phyloP scores from a whole-genome alignment of 1,140 invertebrate species.

The Drosophila kanapiae region DNA sequence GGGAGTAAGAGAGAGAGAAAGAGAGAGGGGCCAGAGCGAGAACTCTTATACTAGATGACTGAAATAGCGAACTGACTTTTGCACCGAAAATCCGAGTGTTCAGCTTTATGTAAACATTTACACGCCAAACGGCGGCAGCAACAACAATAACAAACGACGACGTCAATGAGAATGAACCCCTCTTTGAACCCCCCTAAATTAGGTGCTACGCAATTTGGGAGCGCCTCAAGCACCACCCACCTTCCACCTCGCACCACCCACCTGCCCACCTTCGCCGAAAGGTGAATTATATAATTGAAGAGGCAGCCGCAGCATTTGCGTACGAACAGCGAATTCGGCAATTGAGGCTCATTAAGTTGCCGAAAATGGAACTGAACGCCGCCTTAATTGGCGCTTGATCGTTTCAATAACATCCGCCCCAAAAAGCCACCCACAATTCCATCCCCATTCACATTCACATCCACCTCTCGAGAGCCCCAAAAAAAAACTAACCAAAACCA shows the following conservation, averaged over 20 bases:
- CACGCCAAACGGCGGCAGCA: slow-evolving; percentile 31
- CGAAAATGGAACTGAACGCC: slow-evolving; percentile 66
- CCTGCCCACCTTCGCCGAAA: slow-evolving; percentile 8
- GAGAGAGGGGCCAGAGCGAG: no score
- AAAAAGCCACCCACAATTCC: slow-evolving; percentile 26
- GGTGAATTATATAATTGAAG: slow-evolving; percentile 72
- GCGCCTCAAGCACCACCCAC: not conserved
- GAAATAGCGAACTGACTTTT: slow-evolving; percentile 48
- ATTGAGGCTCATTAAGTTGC: slow-evolving; percentile 77
- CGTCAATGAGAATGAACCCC: slow-evolving; percentile 44
- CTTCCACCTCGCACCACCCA: not conserved
- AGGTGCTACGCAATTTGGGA: slow-evolving; percentile 40
- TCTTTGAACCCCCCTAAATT: not conserved
- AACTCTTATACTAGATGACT: slow-evolving; percentile 43
- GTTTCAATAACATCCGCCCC: slow-evolving; percentile 59
- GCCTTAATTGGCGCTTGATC: slow-evolving; percentile 55
- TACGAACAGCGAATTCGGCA: slow-evolving; percentile 61
- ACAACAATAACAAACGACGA: slow-evolving; percentile 39
- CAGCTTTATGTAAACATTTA: slow-evolving; percentile 80
- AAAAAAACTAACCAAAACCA: slow-evolving; percentile 15
- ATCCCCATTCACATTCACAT: slow-evolving; percentile 22
- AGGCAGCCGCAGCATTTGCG: slow-evolving; percentile 52
- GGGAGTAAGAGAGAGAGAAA: not conserved
- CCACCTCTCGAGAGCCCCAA: slow-evolving; percentile 16
- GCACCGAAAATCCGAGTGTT: slow-evolving; percentile 66